Evolutionary conservation across 2,113 vertebrate species (phyloP).

Genomic region (Tachysurus vachellii): DNA sequence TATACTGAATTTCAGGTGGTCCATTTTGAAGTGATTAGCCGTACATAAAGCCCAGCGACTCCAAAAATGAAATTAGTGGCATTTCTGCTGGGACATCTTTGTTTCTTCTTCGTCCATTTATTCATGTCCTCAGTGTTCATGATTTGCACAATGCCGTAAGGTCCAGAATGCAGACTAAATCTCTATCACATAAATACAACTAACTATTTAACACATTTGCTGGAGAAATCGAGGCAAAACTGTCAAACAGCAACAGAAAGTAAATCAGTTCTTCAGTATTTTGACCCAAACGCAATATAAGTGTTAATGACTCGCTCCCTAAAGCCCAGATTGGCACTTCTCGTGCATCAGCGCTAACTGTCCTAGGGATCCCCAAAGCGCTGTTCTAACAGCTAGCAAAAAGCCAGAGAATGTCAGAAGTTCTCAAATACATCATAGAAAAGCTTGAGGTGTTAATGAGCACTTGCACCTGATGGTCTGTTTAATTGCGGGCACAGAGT

Average conservation of each 20-base stretch:
- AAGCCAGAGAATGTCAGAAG: neutral
- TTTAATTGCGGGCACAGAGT: slow-evolving; percentile 46
- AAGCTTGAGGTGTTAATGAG: slow-evolving; percentile 45
- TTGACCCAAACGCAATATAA: neutral
- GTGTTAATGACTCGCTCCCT: neutral
- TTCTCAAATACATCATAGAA: neutral
- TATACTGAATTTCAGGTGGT: neutral
- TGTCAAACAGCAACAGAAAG: neutral
- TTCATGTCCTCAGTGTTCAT: neutral
- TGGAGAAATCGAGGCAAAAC: neutral
- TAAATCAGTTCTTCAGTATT: neutral
- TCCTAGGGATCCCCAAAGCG: neutral
- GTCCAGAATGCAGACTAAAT: neutral
- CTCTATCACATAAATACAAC: neutral
- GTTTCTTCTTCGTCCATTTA: too few species aligned
- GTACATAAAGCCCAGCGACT: too few species aligned
- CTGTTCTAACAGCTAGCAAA: neutral
- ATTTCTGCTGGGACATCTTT: too few species aligned
- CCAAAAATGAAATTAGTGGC: too few species aligned
- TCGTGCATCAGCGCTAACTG: neutral
- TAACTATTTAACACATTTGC: neutral
- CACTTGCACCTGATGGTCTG: slow-evolving; percentile 35
- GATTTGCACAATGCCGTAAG: neutral
- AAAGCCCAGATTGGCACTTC: neutral
- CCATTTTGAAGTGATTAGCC: neutral